Base-by-base conservation (phyloP, 2,113 vertebrate genomes). In the Dipodomys stephensi region DNA sequence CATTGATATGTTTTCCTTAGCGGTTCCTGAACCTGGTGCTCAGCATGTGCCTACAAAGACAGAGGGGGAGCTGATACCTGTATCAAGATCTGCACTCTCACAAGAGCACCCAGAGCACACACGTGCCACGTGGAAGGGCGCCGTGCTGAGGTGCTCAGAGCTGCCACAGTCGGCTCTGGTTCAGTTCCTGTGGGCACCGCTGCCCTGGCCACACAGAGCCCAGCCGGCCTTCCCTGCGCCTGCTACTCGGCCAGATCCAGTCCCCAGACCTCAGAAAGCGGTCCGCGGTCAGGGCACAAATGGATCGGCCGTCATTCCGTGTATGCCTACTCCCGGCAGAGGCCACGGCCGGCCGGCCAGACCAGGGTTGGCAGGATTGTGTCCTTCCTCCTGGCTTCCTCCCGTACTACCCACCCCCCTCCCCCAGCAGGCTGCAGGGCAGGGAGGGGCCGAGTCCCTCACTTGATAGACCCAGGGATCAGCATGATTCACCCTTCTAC, bases 251-350 rank as follows among this genome's bases (percentile, higher is more conserved):
- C 49, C 3, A 53, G 49, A 13, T 39, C 39, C 39, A 0, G 39
- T 39, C 49, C 30, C 22, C 8, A 32, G 7, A 25, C 19, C 65
- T 84, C 46, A 32, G 44, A 2, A 44, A 57, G 46, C 2, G 39
- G 39, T 39, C 39, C 39, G 39, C 3, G 39, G 39, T 39, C 39
- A 39, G 39, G 39, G 39, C 39, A 39, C 39, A 39, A 98, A 98
- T 98, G 97, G 98, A 99, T 99, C 98, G 98, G 95, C 98, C 98
- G 98, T 99, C 98, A 98, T 94, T 97, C 97, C 97, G 95, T 93
- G 90, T 90, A 97, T 96, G 97, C 98, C 96, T 92, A 85, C 94
- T 94, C 95, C 83, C 97, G 98, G 97, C 97, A 98, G 98, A 97
- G 96, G 98, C 93, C 44, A 68, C 4, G 49, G 9, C 85, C 97